Evolutionary conservation across 2,888 invertebrate species (phyloP), one percentile per base, ranked within the genome.

Genomic region (Drosophila kokeensis): DNA sequence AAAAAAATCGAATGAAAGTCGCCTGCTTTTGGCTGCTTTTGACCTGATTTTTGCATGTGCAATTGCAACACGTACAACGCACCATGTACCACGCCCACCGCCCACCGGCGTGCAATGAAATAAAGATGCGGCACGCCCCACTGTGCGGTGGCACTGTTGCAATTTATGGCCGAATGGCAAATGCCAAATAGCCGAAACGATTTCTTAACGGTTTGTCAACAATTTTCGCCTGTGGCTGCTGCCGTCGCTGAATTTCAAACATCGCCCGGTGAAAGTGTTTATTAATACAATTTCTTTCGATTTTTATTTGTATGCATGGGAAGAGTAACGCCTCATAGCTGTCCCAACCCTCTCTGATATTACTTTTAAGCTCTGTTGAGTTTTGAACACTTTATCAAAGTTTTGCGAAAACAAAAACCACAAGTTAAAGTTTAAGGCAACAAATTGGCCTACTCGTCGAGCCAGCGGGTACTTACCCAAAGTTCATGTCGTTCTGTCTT

Each of bases 201-300:
- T 81, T 69, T 52, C 55, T 50, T 62, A 81, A 71, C 74, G 78
- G 69, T 82, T 80, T 73, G 71, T 75, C 74, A 73, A 83, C 75
- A 73, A 73, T 79, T 73, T 76, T 63, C 63, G 73, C 68, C 49
- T 40, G 69, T 42, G 59, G 58, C 54, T 40, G 74, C 64, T 61
- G 54, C 61, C 65, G 60, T 63, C 69, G 62, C 54, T 78, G 82
- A 78, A 82, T 84, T 84, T 78, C 81, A 87, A 91, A 79, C 76
- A 80, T 76, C 81, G 83, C 69, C 63, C 64, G 90, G 90, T 83
- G 90, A 90, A 90, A 90, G 90, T 91, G 83, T 82, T 91, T 90
- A 90, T 81, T 78, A 90, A 89, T 64, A 81, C 67, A 87, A 78
- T 89, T 89, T 90, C 87, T 72, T 76, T 88, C 10, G 32, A 38